Conservation (phyloP, 2,888 invertebrate genomes). For the Brachyptera risi region DNA sequence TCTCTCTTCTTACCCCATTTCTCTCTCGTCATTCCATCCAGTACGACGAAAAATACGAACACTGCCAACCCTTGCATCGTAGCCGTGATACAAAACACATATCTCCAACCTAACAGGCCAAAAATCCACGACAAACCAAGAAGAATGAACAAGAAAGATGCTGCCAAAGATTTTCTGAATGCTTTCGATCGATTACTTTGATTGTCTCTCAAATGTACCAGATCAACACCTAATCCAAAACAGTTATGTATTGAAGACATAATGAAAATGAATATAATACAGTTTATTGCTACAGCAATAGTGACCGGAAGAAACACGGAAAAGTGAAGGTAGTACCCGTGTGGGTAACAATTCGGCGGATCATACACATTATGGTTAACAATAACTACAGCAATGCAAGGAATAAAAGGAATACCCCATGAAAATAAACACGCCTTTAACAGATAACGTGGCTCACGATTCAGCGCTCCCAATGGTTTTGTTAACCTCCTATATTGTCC, state of each 20-base stretch:
- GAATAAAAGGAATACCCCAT: slow-evolving; percentile 30
- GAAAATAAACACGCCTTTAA: slow-evolving; percentile 27
- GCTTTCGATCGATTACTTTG: slow-evolving; percentile 18
- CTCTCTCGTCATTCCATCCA: slow-evolving; percentile 25
- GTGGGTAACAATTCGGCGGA: slow-evolving; percentile 27
- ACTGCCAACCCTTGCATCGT: slow-evolving; percentile 29
- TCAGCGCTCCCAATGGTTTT: slow-evolving; percentile 21
- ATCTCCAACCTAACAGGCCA: slow-evolving; percentile 24
- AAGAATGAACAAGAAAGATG: slow-evolving; percentile 28
- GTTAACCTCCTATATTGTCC: slow-evolving; percentile 28
- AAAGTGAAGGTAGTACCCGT: slow-evolving; percentile 21
- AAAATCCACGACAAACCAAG: slow-evolving; percentile 31
- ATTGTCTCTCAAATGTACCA: slow-evolving; percentile 41
- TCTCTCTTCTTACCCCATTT: slow-evolving; percentile 16
- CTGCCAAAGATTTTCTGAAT: slow-evolving; percentile 18
- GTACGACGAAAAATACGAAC: slow-evolving; percentile 32
- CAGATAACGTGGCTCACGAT: slow-evolving; percentile 26
- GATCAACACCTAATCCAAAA: slow-evolving; percentile 42
- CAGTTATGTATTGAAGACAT: slow-evolving; percentile 16
- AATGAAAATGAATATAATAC: slow-evolving; percentile 21
- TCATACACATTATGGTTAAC: slow-evolving; percentile 15
- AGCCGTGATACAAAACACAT: slow-evolving; percentile 28
- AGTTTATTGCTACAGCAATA: slow-evolving; percentile 22
- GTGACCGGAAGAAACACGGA: slow-evolving; percentile 27
- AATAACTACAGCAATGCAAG: slow-evolving; percentile 13